Evolutionary conservation across 2,888 invertebrate genomes (phyloP), one percentile per base, ranked within the genome.

Genomic region (Cyclophora punctaria): DNA sequence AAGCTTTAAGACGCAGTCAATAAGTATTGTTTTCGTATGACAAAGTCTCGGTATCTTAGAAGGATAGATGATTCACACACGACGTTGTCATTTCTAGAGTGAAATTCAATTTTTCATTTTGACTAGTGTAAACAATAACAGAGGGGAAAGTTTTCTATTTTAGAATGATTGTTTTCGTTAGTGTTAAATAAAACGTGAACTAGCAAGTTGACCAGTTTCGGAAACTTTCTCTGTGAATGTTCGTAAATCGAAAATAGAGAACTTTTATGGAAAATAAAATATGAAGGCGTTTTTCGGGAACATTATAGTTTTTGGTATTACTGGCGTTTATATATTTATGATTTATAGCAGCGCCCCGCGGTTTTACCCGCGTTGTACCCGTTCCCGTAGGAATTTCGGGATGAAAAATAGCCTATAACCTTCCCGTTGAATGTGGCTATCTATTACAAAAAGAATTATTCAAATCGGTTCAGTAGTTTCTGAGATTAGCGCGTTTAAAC

Each of bases 41-140:
- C 4, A 3, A 40, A 34, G 45, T 49, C 47, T 45, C 70, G 64
- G 42, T 44, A 55, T 57, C 50, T 20, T 20, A 20, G 20, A 20
- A 20, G 20, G 58, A 54, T 66, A 69, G 72, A 75, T 65, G 75
- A 77, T 80, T 76, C 73, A 78, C 73, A 70, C 71, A 72, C 71
- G 72, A 72, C 68, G 71, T 73, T 83, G 83, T 83, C 84, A 81
- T 83, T 80, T 83, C 69, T 68, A 79, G 76, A 79, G 75, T 75
- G 71, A 67, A 74, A 81, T 80, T 80, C 78, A 80, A 86, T 86
- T 85, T 83, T 83, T 86, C 85, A 83, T 79, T 62, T 69, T 75
- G 76, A 69, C 71, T 75, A 47, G 71, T 71, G 76, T 80, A 80
- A 83, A 83, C 78, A 81, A 64, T 55, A 60, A 65, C 55, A 65